phyloP scores from a whole-genome alignment of 2,113 vertebrate species.

The Sinocyclocheilus grahami region DNA sequence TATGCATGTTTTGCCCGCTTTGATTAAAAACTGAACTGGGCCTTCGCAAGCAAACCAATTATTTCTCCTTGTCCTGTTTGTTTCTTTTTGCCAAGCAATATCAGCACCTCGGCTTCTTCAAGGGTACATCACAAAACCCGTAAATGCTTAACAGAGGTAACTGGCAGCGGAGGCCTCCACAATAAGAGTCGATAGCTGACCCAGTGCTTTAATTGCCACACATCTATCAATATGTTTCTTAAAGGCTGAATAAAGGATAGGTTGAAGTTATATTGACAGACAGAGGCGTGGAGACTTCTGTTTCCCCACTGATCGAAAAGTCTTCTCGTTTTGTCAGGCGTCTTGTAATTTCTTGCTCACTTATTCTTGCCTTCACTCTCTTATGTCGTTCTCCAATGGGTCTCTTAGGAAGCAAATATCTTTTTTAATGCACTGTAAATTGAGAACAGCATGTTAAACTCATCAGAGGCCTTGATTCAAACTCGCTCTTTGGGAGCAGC shows the following conservation, averaged over 20 bases:
- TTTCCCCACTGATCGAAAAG: slow-evolving; percentile 40
- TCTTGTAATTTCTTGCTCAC: slow-evolving; percentile 32
- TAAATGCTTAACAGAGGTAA: slow-evolving; percentile 68
- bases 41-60: slow-evolving; percentile 36
- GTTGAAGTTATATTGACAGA: slow-evolving; percentile 61
- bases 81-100: slow-evolving; percentile 31
- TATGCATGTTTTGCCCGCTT: slow-evolving; percentile 20
- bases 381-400: not conserved
- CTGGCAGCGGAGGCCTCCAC: slow-evolving; percentile 75
- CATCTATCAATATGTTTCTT: slow-evolving; percentile 77
- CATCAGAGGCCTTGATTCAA: slow-evolving; percentile 32
- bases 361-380: not conserved
- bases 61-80: slow-evolving; percentile 7
- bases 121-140: slow-evolving; percentile 31
- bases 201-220: slow-evolving; percentile 74
- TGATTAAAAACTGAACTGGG: slow-evolving; percentile 2
- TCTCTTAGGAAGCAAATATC: slow-evolving; percentile 17
- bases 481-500: not conserved
- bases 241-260: slow-evolving; percentile 71
- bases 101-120: not conserved
- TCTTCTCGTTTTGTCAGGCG: slow-evolving; percentile 21
- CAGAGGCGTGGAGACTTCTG: slow-evolving; percentile 32
- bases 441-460: slow-evolving; percentile 36
- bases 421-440: slow-evolving; percentile 28
- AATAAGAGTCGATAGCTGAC: slow-evolving; percentile 70